Evolutionary conservation across 2,797 vertebrate genomes (phyloP), one percentile per base, ranked within the genome.

Genomic region (Cuniculus paca): DNA sequence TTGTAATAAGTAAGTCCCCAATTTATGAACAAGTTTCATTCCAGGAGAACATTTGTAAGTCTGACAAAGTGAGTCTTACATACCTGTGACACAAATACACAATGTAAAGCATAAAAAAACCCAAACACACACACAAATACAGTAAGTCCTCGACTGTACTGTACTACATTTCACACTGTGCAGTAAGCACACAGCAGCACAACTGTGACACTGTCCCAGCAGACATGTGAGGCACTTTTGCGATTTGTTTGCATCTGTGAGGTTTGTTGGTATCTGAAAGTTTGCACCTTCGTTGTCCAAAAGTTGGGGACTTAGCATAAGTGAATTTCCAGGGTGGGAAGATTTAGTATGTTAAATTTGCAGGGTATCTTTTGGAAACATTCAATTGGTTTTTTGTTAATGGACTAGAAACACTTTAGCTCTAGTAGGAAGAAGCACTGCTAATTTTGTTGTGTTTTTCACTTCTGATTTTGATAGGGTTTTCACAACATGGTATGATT

Each of bases 401-500:
- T 91, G 90, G 42, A 78, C 14, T 10, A 42, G 52, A 86, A 92
- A 84, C 36, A 92, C 50, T 85, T 93, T 87, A 75, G 42, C 58
- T 86, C 22, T 88, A 52, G n/a, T 74, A 54, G 83, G 75, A 95
- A 91, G 28, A 78, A 87, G 61, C 20, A 94, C 92, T 93, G 48
- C 70, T 97, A 80, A 91, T 13, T 78, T 56, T 77, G 50, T 88
- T 90, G 50, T 94, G 11, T 77, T 78, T 94, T 96, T 96, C 42
- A 63, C 42, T 48, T 96, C 74, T 97, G 84, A 39, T 52, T 96
- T 97, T 94, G 17, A 0, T 84, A 99, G 99, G 99, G 78, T 98
- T 99, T 89, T 99, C 99, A 85, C 97, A 98, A 97, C 96, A 99
- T 70, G 99, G 99, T 0, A 99, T 98, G 97, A 99, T 99, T 52